phyloP scores from a whole-genome alignment of 2,113 vertebrate genomes.

The Natator depressus region DNA sequence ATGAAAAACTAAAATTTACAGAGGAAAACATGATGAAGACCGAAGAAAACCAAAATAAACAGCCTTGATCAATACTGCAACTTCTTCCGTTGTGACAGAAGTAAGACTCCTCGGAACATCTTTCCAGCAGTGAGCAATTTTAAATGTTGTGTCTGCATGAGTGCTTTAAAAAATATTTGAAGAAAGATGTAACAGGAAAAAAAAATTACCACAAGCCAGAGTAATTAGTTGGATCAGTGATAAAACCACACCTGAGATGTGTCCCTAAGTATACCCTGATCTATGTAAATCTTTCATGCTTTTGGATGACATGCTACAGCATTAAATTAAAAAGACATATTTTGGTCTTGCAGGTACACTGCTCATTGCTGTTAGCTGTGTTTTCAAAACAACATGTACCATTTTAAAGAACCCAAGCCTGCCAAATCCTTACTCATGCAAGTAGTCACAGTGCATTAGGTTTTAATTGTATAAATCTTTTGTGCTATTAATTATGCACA shows the following conservation, averaged over 20 bases:
- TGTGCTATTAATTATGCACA: neutral
- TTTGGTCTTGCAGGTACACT: neutral
- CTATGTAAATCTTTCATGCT: neutral
- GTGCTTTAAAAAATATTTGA: constrained; percentile 26
- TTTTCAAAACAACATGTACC: neutral
- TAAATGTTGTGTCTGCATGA: neutral
- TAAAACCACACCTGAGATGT: neutral
- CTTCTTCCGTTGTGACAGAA: neutral
- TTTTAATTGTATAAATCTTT: neutral
- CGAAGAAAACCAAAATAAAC: neutral
- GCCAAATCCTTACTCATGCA: neutral
- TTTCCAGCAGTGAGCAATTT: constrained; percentile 6
- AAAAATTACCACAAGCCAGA: neutral
- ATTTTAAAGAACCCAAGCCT: neutral
- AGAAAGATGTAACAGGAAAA: constrained; percentile 29
- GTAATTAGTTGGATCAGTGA: constrained; percentile 3
- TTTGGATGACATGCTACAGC: neutral
- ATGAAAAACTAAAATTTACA: constrained; percentile 4
- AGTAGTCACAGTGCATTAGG: neutral
- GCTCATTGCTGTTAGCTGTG: neutral
- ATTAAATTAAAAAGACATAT: neutral
- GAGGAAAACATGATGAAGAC: constrained; percentile 36
- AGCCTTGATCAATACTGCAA: neutral
- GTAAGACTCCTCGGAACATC: neutral
- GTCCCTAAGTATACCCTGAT: neutral